Evolutionary conservation across 2,113 vertebrate species (phyloP).

Genomic region (Prionailurus bengalensis): DNA sequence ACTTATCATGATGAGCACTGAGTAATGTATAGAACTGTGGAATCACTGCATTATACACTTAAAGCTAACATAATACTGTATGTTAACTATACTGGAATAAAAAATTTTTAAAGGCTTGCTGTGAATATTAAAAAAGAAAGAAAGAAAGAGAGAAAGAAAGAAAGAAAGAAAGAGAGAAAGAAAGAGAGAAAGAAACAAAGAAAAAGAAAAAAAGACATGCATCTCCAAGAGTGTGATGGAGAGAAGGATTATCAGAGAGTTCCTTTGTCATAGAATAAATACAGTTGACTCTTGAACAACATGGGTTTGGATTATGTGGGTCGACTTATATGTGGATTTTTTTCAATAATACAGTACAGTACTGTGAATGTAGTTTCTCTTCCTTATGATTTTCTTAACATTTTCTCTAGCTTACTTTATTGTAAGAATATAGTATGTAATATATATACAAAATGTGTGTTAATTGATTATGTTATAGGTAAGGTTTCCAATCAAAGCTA

Average conservation of each 20-base stretch:
- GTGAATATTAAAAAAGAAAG: neutral
- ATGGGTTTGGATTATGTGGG: neutral
- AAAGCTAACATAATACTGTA: neutral
- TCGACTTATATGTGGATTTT: neutral
- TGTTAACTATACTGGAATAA: neutral
- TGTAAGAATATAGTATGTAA: neutral
- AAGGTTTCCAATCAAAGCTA: neutral
- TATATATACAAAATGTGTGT: neutral
- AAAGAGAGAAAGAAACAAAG: neutral
- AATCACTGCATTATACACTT: neutral
- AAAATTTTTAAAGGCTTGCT: neutral
- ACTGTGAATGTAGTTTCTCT: neutral
- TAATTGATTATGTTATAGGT: neutral
- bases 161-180: neutral
- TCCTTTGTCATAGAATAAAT: neutral
- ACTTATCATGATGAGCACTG: neutral
- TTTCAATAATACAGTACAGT: neutral
- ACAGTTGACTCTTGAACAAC: neutral
- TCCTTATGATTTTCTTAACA: neutral
- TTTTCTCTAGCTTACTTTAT: neutral
- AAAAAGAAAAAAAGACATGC: neutral
- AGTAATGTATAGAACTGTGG: neutral
- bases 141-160: neutral
- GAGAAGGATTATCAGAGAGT: neutral
- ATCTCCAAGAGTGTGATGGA: neutral